Conservation (phyloP, 2,888 invertebrate species). For the Empis stercorea region DNA sequence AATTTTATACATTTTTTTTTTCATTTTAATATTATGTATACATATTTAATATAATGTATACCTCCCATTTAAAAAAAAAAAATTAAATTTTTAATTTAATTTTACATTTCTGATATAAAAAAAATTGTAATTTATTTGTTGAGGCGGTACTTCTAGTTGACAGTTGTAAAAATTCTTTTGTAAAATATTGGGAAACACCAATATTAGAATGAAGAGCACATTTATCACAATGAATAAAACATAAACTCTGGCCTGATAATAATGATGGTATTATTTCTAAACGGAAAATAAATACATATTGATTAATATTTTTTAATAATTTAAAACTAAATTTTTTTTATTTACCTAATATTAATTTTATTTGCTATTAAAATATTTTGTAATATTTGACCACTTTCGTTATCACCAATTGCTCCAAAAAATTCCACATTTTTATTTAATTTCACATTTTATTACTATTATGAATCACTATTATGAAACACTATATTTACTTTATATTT, state of each 20-base stretch:
- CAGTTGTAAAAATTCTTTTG: constrained; percentile 25
- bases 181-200: constrained; percentile 40
- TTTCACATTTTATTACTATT: constrained; percentile 15
- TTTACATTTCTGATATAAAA: too few relatives aligned
- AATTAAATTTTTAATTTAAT: too few relatives aligned
- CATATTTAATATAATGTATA: too few relatives aligned
- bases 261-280: constrained; percentile 25
- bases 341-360: constrained; percentile 35
- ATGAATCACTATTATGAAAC: neutral
- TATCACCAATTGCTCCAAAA: constrained; percentile 42
- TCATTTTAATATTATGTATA: too few relatives aligned
- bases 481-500: constrained; percentile 3
- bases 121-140: constrained; percentile 28
- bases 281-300: constrained; percentile 19
- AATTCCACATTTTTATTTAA: constrained; percentile 22
- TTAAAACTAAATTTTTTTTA: constrained; percentile 5
- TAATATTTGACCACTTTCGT: constrained; percentile 35
- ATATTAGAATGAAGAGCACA: constrained; percentile 42
- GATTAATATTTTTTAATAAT: constrained; percentile 1
- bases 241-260: constrained; percentile 41
- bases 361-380: constrained; percentile 29
- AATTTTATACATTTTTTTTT: too few relatives aligned
- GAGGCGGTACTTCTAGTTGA: constrained; percentile 19
- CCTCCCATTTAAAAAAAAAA: too few relatives aligned
- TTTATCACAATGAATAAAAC: constrained; percentile 35